Conservation (phyloP, 1,140 invertebrate genomes). For the Cydia strobilella region DNA sequence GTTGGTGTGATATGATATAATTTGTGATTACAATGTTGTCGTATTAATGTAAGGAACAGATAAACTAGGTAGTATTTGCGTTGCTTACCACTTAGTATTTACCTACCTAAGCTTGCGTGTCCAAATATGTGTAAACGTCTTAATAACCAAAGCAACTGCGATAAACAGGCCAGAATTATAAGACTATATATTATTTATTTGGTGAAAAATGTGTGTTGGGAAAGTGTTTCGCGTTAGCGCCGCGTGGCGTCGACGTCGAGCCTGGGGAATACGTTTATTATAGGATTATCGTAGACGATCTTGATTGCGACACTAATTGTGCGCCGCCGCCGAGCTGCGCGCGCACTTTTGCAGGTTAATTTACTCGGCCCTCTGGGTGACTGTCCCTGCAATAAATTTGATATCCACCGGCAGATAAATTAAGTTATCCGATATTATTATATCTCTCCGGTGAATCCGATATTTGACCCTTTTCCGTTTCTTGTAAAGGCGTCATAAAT, state of each 20-base stretch:
- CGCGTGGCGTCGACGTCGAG: constrained; percentile 11
- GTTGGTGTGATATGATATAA: too few species aligned
- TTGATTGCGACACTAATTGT: constrained; percentile 62
- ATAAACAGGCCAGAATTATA: constrained; percentile 13
- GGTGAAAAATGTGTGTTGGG: constrained; percentile 1
- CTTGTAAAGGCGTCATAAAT: background rate
- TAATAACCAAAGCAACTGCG: constrained; percentile 19
- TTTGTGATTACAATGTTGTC: too few species aligned
- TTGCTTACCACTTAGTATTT: background rate
- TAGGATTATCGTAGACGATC: constrained; percentile 55
- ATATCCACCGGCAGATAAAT: constrained; percentile 31
- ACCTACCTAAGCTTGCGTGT: constrained; percentile 4
- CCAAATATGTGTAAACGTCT: constrained; percentile 16
- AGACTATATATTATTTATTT: background rate
- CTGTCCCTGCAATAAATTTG: constrained; percentile 32
- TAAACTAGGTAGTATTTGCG: background rate
- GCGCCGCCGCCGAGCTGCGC: constrained; percentile 44
- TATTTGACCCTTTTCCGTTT: background rate
- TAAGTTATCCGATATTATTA: constrained; percentile 27
- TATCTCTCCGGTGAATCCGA: constrained; percentile 23
- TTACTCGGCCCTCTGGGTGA: constrained; percentile 32
- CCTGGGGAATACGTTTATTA: constrained; percentile 47
- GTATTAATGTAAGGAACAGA: too few species aligned
- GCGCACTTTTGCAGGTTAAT: constrained; percentile 48
- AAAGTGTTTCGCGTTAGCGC: constrained; percentile 8